phyloP scores from a whole-genome alignment of 1,140 invertebrate genomes.

The Zaprionus vittiger region DNA sequence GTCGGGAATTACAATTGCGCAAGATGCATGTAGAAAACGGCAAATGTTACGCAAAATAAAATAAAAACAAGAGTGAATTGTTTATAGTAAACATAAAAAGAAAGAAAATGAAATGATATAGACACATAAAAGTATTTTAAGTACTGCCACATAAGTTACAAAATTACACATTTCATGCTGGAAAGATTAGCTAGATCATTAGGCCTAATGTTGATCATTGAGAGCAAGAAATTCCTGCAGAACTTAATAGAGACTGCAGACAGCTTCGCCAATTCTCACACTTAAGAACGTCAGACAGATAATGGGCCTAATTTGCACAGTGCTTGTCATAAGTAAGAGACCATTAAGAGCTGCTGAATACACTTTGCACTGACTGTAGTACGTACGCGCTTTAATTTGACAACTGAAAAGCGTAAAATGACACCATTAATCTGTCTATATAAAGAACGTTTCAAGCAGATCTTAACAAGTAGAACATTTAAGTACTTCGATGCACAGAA shows the following conservation, averaged over 20 bases:
- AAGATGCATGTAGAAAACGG: conserved; percentile 10
- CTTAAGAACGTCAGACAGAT: conserved; percentile 23
- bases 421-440: conserved; percentile 77
- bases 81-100: not conserved
- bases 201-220: not conserved
- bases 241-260: conserved; percentile 1
- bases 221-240: not conserved
- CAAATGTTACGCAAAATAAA: not conserved
- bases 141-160: not conserved
- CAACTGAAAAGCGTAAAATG: conserved; percentile 77
- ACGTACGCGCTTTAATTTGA: conserved; percentile 71
- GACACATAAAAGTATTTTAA: not conserved
- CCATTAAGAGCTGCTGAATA: conserved; percentile 39
- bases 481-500: not conserved
- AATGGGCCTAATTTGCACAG: conserved; percentile 48
- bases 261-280: conserved; percentile 17
- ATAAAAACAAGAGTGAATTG: not conserved
- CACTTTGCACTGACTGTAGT: conserved; percentile 32
- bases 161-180: not conserved
- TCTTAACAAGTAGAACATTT: not conserved
- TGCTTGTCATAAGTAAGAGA: conserved; percentile 43
- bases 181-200: not conserved
- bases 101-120: not conserved
- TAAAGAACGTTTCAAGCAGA: conserved; percentile 60
- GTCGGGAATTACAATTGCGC: conserved; percentile 8